Evolutionary conservation across 2,888 invertebrate species (phyloP), one percentile per base, ranked within the genome.

Genomic region (Pheosia gnoma): DNA sequence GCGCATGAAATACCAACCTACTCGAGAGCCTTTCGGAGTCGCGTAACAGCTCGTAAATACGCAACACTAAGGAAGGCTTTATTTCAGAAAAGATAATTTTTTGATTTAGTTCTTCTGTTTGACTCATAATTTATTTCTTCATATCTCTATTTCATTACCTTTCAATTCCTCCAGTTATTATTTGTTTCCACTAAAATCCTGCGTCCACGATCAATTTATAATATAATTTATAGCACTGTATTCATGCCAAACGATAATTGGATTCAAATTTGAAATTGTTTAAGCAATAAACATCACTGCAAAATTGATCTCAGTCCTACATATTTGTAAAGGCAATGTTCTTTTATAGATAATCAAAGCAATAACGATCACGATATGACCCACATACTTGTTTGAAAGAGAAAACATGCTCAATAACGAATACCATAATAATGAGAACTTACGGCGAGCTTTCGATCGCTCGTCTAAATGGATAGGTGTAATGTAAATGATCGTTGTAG

Each of bases 351-450:
- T 84, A 84, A 86, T 84, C 83, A 79, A 80, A 78, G 77, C 78
- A 81, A 81, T 84, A 83, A 83, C 78, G 84, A 83, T 84, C 86
- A 83, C 82, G 79, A 77, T 70, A 74, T 80, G 87, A 83, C 88
- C 85, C 74, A 85, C 82, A 86, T 89, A 79, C 73, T 71, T 75
- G 77, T 78, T 82, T 79, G 79, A 82, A 84, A 83, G 85, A 87
- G 88, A 87, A 87, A 86, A 84, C 85, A 79, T 80, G 79, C 73
- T 74, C 78, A 80, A 78, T 78, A 81, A 77, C 78, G 82, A 83
- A 86, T 83, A 80, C 81, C 80, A 77, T 79, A 80, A 78, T 81
- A 83, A 84, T 82, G 72, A 78, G 80, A 80, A 82, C 79, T 85
- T 85, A 80, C 79, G 79, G 25, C 25, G 78, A 80, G 80, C 82